A percentile compares a stretch with the other conserved stretches of the same genome.
phyloP scores from a whole-genome alignment of 92 coral and sea anemone genomes.

The Pocillopora grandis region DNA sequence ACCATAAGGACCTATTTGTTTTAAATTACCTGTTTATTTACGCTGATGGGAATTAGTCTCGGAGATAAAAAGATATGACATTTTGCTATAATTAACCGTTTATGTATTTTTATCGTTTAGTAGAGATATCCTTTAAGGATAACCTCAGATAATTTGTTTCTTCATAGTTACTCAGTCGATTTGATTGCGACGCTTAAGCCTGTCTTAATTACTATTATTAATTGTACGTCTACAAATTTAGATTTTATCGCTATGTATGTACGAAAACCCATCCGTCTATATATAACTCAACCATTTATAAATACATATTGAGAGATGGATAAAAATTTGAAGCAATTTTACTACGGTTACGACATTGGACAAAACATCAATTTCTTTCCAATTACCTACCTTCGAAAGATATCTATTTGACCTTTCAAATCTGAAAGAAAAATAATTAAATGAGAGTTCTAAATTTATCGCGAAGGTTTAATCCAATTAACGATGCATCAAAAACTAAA shows the following conservation, averaged over 20 bases:
- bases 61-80: too few relatives aligned
- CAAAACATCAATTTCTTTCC: background rate
- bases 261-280: too few relatives aligned
- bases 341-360: background rate
- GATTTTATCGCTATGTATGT: background rate
- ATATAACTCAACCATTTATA: too few relatives aligned
- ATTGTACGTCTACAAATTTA: background rate
- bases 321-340: background rate
- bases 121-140: too few relatives aligned
- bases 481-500: background rate
- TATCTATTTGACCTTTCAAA: background rate
- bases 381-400: background rate
- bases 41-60: too few relatives aligned
- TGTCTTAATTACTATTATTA: background rate
- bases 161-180: too few relatives aligned
- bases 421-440: background rate
- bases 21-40: too few relatives aligned
- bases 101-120: too few relatives aligned
- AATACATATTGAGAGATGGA: background rate
- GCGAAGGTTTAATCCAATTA: background rate
- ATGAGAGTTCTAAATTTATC: background rate
- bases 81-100: too few relatives aligned
- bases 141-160: too few relatives aligned
- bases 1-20: too few relatives aligned
- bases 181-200: too few relatives aligned